Percentiles rank a stretch among this genome's conserved stretches.
phyloP scores from a whole-genome alignment of 2,888 invertebrate species.

The Machimus atricapillus region DNA sequence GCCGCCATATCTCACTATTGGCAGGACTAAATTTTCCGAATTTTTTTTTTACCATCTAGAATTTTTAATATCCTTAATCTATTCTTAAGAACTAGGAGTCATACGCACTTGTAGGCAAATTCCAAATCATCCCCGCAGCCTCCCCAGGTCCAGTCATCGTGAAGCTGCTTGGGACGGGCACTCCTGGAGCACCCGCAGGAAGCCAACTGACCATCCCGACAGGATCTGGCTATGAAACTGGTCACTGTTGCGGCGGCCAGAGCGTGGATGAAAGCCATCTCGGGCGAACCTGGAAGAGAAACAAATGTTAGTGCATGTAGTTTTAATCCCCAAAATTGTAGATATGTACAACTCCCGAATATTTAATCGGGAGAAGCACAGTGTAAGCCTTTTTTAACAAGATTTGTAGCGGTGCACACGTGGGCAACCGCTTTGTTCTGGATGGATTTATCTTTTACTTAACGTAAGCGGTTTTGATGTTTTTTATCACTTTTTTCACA shows the following conservation, averaged over 20 bases:
- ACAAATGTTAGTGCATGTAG: background rate
- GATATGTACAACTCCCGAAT: background rate
- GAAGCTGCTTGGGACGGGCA: constrained; percentile 80
- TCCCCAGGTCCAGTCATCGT: constrained; percentile 96
- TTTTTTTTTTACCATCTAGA: background rate
- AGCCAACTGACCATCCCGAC: constrained; percentile 87
- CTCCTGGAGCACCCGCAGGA: constrained; percentile 91
- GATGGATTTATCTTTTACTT: background rate
- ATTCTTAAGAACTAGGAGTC: background rate
- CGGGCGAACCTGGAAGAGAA: constrained; percentile 71
- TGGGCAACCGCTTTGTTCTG: background rate
- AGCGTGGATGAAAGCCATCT: constrained; percentile 92
- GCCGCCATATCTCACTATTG: background rate
- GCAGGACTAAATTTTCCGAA: background rate
- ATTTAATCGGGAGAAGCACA: background rate
- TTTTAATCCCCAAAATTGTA: background rate
- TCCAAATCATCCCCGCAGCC: constrained; percentile 98
- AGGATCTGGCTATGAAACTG: constrained; percentile 86
- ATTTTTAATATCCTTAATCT: background rate
- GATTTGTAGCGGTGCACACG: background rate
- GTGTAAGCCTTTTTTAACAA: background rate
- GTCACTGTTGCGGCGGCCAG: constrained; percentile 89
- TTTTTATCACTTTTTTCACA: background rate
- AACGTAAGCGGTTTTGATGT: background rate
- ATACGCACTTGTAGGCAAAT: constrained; percentile 88